Evolutionary conservation across 1,140 invertebrate genomes (phyloP), one percentile per base, ranked within the genome.

Genomic region (Adoxophyes honmai): DNA sequence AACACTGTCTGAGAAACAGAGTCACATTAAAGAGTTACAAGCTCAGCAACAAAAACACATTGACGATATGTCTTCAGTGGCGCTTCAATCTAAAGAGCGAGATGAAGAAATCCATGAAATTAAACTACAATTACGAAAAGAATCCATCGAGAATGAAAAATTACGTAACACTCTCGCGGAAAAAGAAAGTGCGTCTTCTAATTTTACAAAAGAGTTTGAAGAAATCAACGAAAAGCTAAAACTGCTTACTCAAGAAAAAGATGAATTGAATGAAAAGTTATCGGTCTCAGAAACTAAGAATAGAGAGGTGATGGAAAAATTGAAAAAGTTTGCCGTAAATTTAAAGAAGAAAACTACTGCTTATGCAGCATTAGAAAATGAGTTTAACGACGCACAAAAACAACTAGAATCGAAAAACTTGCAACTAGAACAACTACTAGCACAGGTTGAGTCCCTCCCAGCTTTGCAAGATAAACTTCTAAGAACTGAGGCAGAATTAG

Each of bases 291-390:
- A 90, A 78, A 59, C 75, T 62, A 89, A 86, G 70, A 75, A 93
- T 81, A 90, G 91, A 66, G 91, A 93, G 64, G 79, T 91, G 9
- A 71, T 93, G 16, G 94, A 95, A 52, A 95, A 95, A 80, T 91
- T 95, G 75, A 95, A 95, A 66, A 95, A 95, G 63, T 92, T 94
- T 64, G 94, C 94, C 1, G 88, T 92, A 0, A 94, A 92, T 68
- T 86, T 95, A 6, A 95, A 95, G 72, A 94, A 94, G 64, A 95
- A 95, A 73, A 85, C 90, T 0, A 64, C 87, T 13, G 81, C 92
- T 39, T 93, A 92, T 52, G 88, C 91, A 42, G 93, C 95, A 55
- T 77, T 95, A 13, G 93, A 95, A 83, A 72, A 81, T n/a, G 88
- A 90, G 62, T 75, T 90, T 37, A 73, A 75, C 34, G 74, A 89